Evolutionary conservation across 2,888 invertebrate species (phyloP).

Genomic region (Leptopterna dolabrata): DNA sequence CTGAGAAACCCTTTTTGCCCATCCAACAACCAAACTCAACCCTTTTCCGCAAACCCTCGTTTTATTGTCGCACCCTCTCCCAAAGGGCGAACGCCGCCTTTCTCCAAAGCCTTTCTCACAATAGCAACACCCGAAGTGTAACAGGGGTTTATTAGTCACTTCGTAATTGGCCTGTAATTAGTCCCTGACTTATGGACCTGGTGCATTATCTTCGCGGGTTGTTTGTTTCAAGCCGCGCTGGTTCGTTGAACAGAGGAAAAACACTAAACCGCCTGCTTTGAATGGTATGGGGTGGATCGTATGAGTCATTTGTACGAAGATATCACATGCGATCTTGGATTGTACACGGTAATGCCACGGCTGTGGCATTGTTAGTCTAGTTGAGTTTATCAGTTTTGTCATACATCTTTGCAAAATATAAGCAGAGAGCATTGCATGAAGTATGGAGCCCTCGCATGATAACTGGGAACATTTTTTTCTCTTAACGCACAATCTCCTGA

Average conservation of each 20-base stretch:
- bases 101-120: background rate
- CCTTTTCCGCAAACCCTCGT: constrained; percentile 3
- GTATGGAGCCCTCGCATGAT: too few relatives aligned
- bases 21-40: background rate
- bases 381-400: too few relatives aligned
- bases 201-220: background rate
- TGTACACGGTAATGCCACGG: too few relatives aligned
- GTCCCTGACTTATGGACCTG: constrained; percentile 12
- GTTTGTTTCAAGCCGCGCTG: background rate
- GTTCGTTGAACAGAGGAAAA: background rate
- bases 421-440: too few relatives aligned
- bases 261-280: background rate
- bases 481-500: too few relatives aligned
- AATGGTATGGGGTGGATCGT: background rate
- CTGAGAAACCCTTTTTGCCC: background rate
- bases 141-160: constrained; percentile 20
- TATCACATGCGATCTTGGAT: too few relatives aligned
- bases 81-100: background rate
- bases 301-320: background rate
- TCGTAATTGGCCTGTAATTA: constrained; percentile 9
- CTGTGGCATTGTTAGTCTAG: too few relatives aligned
- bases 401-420: too few relatives aligned
- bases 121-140: background rate
- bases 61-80: constrained; percentile 20
- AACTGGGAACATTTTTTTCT: too few relatives aligned